Percentiles rank a stretch among this genome's conserved stretches.
These are phyloP conservation scores for Zalophus californianus DNA, from an alignment of 2,797 vertebrate genomes.

Conservation along the genomic window DNA sequence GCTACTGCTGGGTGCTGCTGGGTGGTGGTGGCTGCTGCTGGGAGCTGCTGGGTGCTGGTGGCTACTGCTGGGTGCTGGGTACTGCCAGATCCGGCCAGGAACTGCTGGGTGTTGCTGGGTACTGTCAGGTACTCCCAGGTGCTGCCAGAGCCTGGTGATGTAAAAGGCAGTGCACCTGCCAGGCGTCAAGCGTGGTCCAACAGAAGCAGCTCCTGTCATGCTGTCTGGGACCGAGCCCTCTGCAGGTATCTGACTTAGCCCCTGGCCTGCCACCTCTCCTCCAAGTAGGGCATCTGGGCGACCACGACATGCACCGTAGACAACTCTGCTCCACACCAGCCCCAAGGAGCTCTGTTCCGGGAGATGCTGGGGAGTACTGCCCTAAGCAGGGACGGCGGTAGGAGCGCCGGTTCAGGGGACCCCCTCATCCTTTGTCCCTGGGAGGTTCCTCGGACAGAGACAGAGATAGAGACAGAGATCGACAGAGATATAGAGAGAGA, in stretches of 20 bases:
- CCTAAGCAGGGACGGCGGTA: too few relatives aligned
- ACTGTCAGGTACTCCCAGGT: neutral
- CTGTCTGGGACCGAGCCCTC: too few relatives aligned
- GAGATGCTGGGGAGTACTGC: fast-evolving
- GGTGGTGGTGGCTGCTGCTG: neutral
- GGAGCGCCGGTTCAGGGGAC: fast-evolving
- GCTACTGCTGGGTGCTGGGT: too few relatives aligned
- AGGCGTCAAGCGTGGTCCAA: fast-evolving
- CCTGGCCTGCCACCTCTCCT: fast-evolving
- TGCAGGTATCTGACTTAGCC: fast-evolving
- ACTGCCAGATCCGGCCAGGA: too few relatives aligned
- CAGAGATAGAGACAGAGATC: neutral
- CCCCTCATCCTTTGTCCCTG: fast-evolving
- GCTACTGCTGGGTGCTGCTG: too few relatives aligned
- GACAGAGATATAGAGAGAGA: neutral
- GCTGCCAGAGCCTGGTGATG: neutral
- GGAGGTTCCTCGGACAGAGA: neutral
- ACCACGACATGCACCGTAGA: fast-evolving
- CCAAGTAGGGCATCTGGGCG: fast-evolving
- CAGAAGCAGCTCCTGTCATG: fast-evolving
- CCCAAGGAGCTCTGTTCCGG: fast-evolving
- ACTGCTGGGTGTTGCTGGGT: neutral
- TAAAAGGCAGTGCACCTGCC: neutral
- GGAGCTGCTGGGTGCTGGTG: neutral
- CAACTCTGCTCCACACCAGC: neutral